Evolutionary conservation across 2,797 vertebrate genomes (phyloP).

Genomic region (Buphagus erythrorhynchus): DNA sequence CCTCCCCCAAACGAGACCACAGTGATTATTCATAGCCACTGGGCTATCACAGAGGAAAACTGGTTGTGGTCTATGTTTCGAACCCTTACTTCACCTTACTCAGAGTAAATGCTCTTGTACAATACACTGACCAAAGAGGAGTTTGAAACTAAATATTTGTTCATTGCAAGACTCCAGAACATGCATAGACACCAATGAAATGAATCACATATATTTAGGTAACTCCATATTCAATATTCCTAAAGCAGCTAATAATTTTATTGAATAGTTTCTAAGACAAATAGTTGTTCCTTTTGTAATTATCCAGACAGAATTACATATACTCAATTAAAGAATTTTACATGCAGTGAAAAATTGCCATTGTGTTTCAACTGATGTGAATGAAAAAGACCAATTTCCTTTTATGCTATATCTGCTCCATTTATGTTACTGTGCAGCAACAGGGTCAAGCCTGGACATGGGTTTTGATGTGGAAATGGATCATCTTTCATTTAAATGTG

Average conservation of each 20-base stretch:
- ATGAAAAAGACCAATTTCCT: neutral
- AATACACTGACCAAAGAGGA: neutral
- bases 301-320: neutral
- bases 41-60: neutral
- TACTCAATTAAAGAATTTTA: neutral
- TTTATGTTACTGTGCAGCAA: neutral
- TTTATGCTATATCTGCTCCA: neutral
- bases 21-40: neutral
- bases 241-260: neutral
- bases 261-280: neutral
- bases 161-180: neutral
- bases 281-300: neutral
- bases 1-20: rapidly evolving
- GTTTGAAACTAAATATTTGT: neutral
- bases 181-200: neutral
- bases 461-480: neutral
- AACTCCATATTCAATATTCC: neutral
- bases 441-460: neutral
- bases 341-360: neutral
- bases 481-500: neutral
- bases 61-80: neutral
- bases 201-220: neutral
- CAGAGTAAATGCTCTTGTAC: neutral
- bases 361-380: neutral
- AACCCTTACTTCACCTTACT: neutral